Percentiles rank a stretch among this genome's conserved stretches.
Conservation (phyloP, 2,113 vertebrate species). For the Hydropotes inermis region DNA sequence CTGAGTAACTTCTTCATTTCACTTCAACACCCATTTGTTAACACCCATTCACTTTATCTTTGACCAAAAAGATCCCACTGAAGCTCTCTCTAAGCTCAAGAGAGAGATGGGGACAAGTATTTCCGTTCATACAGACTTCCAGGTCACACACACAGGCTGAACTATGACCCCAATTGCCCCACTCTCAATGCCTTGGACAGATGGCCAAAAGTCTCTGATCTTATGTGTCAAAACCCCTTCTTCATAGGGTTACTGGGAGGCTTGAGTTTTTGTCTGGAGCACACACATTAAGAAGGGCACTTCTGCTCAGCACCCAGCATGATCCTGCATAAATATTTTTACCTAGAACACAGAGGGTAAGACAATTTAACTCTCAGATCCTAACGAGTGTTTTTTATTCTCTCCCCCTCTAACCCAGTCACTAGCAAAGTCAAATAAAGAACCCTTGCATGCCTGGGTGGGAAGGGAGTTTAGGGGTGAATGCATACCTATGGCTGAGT, state of each 20-base stretch:
- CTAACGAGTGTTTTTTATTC: neutral
- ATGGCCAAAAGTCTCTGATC: neutral
- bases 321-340: neutral
- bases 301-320: neutral
- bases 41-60: neutral
- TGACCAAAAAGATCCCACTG: neutral
- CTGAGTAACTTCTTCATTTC: neutral
- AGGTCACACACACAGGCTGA: neutral
- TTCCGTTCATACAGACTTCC: neutral
- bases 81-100: neutral
- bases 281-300: neutral
- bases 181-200: neutral
- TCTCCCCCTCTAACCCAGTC: neutral
- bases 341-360: neutral
- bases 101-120: neutral
- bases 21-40: neutral
- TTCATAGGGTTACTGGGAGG: neutral
- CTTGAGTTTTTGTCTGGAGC: neutral
- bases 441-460: neutral
- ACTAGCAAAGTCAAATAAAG: constrained; percentile 8
- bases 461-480: neutral
- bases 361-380: neutral
- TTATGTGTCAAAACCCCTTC: neutral
- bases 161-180: neutral
- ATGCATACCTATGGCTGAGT: neutral